These are phyloP conservation scores for Eustalomyia histrio DNA, from an alignment of 2,888 invertebrate species.

Conservation along the genomic window DNA sequence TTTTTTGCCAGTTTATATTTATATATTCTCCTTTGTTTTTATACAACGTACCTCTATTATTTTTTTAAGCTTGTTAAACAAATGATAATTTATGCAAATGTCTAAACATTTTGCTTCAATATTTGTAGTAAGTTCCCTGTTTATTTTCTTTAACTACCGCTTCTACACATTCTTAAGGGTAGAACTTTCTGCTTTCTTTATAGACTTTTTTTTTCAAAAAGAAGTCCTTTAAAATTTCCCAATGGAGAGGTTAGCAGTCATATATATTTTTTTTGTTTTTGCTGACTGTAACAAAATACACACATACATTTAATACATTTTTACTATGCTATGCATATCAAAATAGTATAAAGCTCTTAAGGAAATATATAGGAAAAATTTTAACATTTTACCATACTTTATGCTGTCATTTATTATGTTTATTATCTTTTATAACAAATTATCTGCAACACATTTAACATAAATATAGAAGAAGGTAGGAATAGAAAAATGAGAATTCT, in stretches of 20 bases:
- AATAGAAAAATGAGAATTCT: neutral
- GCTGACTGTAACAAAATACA: constrained; percentile 26
- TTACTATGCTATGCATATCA: constrained; percentile 20
- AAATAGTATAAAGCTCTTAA: constrained; percentile 45
- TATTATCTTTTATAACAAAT: constrained; percentile 75
- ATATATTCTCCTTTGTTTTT: no score
- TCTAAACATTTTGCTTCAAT: constrained; percentile 65
- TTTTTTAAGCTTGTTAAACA: constrained; percentile 68
- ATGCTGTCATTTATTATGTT: constrained; percentile 75
- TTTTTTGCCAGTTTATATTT: no score
- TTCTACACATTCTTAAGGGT: constrained; percentile 12
- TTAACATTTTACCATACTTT: constrained; percentile 29
- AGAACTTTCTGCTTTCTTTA: neutral
- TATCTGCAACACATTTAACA: constrained; percentile 69
- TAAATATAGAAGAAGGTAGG: neutral
- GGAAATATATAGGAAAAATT: constrained; percentile 5
- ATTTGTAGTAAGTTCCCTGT: constrained; percentile 7
- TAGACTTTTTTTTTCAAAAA: neutral
- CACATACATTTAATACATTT: constrained; percentile 19
- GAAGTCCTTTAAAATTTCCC: constrained; percentile 11
- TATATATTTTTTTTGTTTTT: constrained; percentile 4
- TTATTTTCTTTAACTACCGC: neutral
- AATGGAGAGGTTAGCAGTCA: neutral
- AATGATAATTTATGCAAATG: constrained; percentile 78
- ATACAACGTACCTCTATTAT: neutral